phyloP scores from a whole-genome alignment of 1,140 invertebrate species.

The Lepidurus apus region DNA sequence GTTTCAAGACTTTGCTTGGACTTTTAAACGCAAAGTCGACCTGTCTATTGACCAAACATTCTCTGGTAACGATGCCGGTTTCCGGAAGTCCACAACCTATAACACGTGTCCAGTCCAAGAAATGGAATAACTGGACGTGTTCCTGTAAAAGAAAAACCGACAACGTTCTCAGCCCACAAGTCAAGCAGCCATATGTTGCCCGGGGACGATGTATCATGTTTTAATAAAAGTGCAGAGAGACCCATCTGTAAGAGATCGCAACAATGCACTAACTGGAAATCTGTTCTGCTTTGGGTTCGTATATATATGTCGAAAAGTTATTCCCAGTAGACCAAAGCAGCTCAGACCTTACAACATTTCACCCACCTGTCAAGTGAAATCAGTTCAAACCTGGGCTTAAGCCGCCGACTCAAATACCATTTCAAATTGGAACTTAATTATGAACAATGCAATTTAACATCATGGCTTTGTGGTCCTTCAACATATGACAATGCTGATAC shows the following conservation, averaged over 20 bases:
- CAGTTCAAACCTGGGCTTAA: not conserved
- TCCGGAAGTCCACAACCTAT: not conserved
- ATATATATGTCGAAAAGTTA: not conserved
- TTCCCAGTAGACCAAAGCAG: not conserved
- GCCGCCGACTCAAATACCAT: not conserved
- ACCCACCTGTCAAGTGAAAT: not conserved
- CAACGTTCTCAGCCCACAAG: not conserved
- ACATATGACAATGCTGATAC: not conserved
- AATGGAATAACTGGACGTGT: constrained; percentile 15
- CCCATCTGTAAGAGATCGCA: not conserved
- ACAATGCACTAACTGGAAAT: not conserved
- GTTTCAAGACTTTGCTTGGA: not conserved
- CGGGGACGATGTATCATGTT: not conserved
- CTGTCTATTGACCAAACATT: not conserved
- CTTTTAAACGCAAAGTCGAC: not conserved
- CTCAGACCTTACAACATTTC: too few species aligned
- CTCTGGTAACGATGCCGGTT: not conserved
- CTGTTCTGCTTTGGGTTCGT: not conserved
- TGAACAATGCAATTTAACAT: not conserved
- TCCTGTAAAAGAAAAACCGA: not conserved
- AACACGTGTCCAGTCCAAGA: not conserved
- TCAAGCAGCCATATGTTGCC: not conserved
- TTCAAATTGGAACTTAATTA: constrained; percentile 3
- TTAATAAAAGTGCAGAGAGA: too few species aligned
- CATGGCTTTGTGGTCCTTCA: not conserved